phyloP scores from a whole-genome alignment of 37 sponge, comb jelly and placozoan genomes.

The Trichoplax adhaerens region DNA sequence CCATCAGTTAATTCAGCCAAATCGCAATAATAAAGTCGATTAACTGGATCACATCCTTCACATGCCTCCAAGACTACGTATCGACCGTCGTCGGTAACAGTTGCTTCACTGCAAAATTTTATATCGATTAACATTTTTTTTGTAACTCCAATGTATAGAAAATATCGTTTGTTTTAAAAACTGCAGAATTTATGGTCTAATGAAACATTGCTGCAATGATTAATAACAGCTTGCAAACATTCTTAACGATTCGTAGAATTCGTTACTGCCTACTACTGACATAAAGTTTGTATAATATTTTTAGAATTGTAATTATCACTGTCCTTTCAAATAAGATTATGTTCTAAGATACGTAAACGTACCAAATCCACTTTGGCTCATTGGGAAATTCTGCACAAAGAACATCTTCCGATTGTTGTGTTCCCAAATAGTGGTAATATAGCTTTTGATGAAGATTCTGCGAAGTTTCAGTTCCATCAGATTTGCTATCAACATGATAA shows the following conservation, averaged over 20 bases:
- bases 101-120: constrained; percentile 20
- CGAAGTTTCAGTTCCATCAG: constrained; percentile 56
- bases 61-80: constrained; percentile 43
- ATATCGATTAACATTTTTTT: no score
- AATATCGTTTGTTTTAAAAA: background rate
- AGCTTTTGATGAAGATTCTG: constrained; percentile 43
- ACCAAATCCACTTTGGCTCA: constrained; percentile 75
- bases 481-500: constrained; percentile 10
- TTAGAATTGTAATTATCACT: no score
- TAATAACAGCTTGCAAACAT: no score
- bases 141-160: no score
- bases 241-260: no score
- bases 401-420: constrained; percentile 52
- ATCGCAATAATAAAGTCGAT: constrained; percentile 61
- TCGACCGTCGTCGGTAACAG: constrained; percentile 62
- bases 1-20: constrained; percentile 23
- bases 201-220: no score
- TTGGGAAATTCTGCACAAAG: constrained; percentile 65
- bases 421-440: constrained; percentile 65
- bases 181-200: background rate
- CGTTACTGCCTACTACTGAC: no score
- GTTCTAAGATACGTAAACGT: background rate
- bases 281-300: no score
- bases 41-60: constrained; percentile 62
- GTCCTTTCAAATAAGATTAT: no score